Evolutionary conservation across 2,797 vertebrate genomes (phyloP).

Genomic region (Acestrorhynchus altus): DNA sequence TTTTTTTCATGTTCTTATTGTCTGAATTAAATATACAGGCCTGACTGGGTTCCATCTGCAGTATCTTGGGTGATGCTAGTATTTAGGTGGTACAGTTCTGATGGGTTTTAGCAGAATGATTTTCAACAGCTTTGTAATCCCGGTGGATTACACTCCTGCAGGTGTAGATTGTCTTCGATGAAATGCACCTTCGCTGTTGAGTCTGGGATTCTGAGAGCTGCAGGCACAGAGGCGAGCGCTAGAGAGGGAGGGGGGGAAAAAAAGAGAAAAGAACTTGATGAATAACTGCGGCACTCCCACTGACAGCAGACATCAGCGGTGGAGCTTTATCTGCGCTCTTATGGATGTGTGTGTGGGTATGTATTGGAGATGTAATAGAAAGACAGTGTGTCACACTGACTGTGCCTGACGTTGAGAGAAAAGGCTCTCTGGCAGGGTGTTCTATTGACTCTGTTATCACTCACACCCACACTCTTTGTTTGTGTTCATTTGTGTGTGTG

Average conservation of each 20-base stretch:
- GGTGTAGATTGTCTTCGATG: slow-evolving; percentile 34
- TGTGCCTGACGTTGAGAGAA: slow-evolving; percentile 34
- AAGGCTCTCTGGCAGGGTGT: slow-evolving; percentile 3
- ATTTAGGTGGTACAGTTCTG: slow-evolving; percentile 32
- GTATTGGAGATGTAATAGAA: neutral
- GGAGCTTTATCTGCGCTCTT: slow-evolving; percentile 27
- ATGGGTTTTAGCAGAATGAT: slow-evolving; percentile 23
- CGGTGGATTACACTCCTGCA: slow-evolving; percentile 46
- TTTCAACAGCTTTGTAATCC: slow-evolving; percentile 49
- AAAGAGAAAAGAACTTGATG: slow-evolving; percentile 37
- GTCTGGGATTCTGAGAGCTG: slow-evolving; percentile 31
- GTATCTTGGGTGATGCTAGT: slow-evolving; percentile 23
- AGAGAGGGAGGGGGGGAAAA: neutral
- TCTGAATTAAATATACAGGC: slow-evolving; percentile 18
- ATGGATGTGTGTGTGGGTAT: slow-evolving; percentile 23
- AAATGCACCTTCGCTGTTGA: slow-evolving; percentile 20
- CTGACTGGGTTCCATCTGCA: slow-evolving; percentile 22
- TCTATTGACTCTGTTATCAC: slow-evolving; percentile 32
- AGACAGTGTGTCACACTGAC: slow-evolving; percentile 9
- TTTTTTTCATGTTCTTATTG: neutral
- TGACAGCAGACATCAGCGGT: slow-evolving; percentile 46
- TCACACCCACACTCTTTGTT: slow-evolving; percentile 10
- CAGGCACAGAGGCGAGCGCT: slow-evolving; percentile 4
- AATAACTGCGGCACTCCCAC: slow-evolving; percentile 51
- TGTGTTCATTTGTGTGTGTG: neutral